Evolutionary conservation across 2,888 invertebrate genomes (phyloP), one percentile per base, ranked within the genome.

Genomic region (Eupithecia inturbata): DNA sequence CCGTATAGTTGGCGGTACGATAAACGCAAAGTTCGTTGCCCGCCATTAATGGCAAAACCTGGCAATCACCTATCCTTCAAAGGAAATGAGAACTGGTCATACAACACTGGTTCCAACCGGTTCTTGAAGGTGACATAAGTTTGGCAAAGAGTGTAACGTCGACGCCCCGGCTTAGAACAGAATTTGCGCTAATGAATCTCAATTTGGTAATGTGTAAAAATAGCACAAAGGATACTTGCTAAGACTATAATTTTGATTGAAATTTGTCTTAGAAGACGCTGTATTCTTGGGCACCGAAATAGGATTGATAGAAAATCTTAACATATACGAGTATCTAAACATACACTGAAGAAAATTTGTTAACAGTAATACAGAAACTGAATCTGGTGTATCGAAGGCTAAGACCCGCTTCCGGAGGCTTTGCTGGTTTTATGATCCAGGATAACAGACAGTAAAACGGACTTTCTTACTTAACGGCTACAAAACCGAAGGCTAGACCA

Each of bases 81-180:
- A 36, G 33, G 22, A 12, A n/a, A 36, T 12, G 19, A 39, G 22
- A 66, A 41, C 36, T 39, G 64, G 64, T 22, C 14, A 39, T n/a
- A n/a, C n/a, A 0, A 66, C n/a, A 68, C 67, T 16, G 16, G 49
- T 68, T 68, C 16, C 12, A 36, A 57, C 68, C 26, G 10, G 53
- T 68, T 68, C 22, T 36, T 28, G 19, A 67, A 68, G 68, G 68
- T 68, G 53, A 68, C 49, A 49, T 31, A 49, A 33, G 68, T 68
- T 68, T 33, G 33, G 31, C 68, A 36, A 36, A 45, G 67, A 49
- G 67, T 67, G 49, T 49, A 49, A 49, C 31, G 49, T 33, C 31
- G 45, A 16, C 33, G 41, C 33, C 31, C 33, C 31, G 63, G 63
- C n/a, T 28, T 64, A 36, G 63, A 22, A 26, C 26, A 14, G 26